phyloP scores from a whole-genome alignment of 2,113 vertebrate genomes.

The Sula dactylatra region DNA sequence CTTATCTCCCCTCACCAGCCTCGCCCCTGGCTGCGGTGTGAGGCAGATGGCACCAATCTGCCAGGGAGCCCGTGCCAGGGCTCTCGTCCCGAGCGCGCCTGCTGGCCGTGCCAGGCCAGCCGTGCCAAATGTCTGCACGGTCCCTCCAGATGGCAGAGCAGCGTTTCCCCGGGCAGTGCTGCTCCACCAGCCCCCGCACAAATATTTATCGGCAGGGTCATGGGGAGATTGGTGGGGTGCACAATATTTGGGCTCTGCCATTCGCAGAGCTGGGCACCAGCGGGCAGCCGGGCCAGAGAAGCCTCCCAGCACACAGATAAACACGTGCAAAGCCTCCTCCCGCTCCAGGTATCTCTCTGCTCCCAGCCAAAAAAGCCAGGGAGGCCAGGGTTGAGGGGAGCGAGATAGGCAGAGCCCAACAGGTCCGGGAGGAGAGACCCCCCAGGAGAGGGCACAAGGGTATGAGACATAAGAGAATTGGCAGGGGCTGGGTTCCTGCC shows the following conservation, averaged over 20 bases:
- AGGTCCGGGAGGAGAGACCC: not conserved
- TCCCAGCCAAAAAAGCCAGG: not conserved
- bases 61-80: slow-evolving; percentile 33
- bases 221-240: not conserved
- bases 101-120: slow-evolving; percentile 4
- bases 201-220: not conserved
- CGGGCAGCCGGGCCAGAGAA: not conserved
- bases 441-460: too few species aligned
- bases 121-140: slow-evolving; percentile 22
- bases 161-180: not conserved
- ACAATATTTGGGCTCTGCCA: not conserved
- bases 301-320: not conserved
- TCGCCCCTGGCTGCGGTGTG: not conserved
- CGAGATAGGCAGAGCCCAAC: not conserved
- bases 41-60: slow-evolving; percentile 78
- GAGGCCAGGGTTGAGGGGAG: not conserved
- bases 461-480: not conserved
- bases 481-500: not conserved
- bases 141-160: slow-evolving; percentile 27
- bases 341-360: not conserved
- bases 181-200: not conserved
- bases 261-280: not conserved
- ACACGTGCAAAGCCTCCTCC: not conserved
- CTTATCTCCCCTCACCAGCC: slow-evolving; percentile 33
- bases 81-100: slow-evolving; percentile 10